Conservation (phyloP, 2,888 invertebrate species). For the Eristalis arbustorum region DNA sequence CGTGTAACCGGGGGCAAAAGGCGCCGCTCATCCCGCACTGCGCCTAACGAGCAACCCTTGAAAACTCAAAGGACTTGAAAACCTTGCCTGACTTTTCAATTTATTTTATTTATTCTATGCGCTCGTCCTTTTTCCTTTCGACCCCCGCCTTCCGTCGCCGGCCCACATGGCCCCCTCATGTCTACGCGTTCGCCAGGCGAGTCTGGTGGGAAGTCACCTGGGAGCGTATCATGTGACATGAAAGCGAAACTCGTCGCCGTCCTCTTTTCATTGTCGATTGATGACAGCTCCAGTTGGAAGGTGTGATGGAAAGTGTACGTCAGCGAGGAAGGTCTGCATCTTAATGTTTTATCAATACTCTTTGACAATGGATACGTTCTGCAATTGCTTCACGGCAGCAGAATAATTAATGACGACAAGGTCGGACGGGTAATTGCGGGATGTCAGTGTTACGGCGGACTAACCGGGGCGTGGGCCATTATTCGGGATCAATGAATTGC, state of each 20-base stretch:
- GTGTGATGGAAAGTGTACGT: not conserved
- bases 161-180: not conserved
- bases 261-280: not conserved
- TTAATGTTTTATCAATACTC: conserved; percentile 1
- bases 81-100: conserved; percentile 35
- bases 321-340: not conserved
- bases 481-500: not conserved
- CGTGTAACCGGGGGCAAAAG: not conserved
- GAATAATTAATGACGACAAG: conserved; percentile 24
- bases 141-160: not conserved
- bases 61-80: not conserved
- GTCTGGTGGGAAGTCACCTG: not conserved
- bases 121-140: not conserved
- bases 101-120: conserved; percentile 25
- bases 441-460: conserved; percentile 6
- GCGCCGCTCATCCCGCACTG: not conserved
- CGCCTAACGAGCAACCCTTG: not conserved
- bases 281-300: not conserved
- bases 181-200: not conserved
- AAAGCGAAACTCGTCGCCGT: not conserved
- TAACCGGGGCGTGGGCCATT: not conserved
- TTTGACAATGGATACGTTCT: conserved; percentile 1
- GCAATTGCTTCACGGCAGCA: conserved; percentile 10
- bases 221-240: conserved; percentile 31
- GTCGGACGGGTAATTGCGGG: conserved; percentile 18